phyloP scores from a whole-genome alignment of 1,140 invertebrate species.

The Aphis craccivora region DNA sequence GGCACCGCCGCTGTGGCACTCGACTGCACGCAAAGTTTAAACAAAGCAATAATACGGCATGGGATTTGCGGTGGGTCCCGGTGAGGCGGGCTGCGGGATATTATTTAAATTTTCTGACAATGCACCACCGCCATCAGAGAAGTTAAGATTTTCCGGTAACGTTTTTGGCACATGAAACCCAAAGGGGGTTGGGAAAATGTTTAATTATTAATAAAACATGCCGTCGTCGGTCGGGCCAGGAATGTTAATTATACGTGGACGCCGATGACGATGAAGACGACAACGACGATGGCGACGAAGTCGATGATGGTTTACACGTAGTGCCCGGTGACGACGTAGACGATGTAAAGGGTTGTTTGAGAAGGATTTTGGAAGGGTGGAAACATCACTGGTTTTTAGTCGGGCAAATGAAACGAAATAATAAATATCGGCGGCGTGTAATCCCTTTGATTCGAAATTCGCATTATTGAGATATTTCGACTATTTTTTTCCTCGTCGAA shows the following conservation, averaged over 20 bases:
- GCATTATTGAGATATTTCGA: not conserved
- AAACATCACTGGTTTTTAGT: not conserved
- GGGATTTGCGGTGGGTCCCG: slow-evolving; percentile 31
- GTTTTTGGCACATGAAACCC: slow-evolving; percentile 49
- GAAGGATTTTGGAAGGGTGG: too few species aligned
- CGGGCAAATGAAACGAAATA: not conserved
- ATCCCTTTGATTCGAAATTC: not conserved
- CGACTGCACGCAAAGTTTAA: slow-evolving; percentile 51
- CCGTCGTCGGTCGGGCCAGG: not conserved
- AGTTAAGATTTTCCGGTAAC: slow-evolving; percentile 43
- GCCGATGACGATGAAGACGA: not conserved
- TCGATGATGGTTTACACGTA: not conserved
- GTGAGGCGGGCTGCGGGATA: not conserved
- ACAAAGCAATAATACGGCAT: slow-evolving; percentile 37
- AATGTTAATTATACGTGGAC: slow-evolving; percentile 47
- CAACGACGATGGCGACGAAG: not conserved
- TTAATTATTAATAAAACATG: slow-evolving; percentile 55
- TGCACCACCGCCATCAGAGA: slow-evolving; percentile 25
- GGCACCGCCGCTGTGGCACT: not conserved
- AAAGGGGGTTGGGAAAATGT: slow-evolving; percentile 26
- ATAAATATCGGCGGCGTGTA: not conserved
- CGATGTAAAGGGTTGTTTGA: not conserved
- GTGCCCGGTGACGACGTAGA: not conserved
- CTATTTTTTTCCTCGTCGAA: not conserved
- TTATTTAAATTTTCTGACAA: slow-evolving; percentile 57